phyloP scores from a whole-genome alignment of 2,113 vertebrate genomes.

The Urocynchramus pylzowi region DNA sequence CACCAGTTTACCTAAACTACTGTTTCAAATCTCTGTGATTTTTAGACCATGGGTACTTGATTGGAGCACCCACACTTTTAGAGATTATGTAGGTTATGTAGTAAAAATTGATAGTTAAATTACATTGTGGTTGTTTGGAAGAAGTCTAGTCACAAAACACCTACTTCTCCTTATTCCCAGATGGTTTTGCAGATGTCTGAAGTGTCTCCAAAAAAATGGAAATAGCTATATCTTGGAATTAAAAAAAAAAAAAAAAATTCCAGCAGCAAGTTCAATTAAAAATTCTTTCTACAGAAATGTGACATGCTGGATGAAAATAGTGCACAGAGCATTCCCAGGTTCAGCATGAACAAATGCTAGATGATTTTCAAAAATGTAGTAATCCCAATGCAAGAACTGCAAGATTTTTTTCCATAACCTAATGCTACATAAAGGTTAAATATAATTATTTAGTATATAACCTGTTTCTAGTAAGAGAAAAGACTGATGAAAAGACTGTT shows the following conservation, averaged over 20 bases:
- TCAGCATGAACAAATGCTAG: neutral
- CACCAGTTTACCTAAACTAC: neutral
- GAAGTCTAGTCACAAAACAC: neutral
- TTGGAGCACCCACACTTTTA: neutral
- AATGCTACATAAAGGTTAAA: neutral
- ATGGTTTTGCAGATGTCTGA: neutral
- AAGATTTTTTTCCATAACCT: neutral
- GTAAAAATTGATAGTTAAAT: neutral
- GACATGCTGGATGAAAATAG: neutral
- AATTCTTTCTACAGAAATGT: neutral
- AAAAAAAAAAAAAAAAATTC: neutral
- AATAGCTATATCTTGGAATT: neutral
- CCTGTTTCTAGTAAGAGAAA: neutral
- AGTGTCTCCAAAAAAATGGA: neutral
- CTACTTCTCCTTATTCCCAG: neutral
- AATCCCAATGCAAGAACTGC: neutral
- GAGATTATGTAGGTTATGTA: neutral
- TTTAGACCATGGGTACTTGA: neutral
- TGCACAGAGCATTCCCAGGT: neutral
- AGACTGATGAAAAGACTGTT: neutral
- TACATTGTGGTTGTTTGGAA: neutral
- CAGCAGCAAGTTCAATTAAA: neutral
- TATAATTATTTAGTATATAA: neutral
- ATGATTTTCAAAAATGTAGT: neutral
- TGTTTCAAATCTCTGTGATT: neutral